Base-by-base conservation (phyloP, 2,113 vertebrate genomes). In the Rhabdomys dilectus region DNA sequence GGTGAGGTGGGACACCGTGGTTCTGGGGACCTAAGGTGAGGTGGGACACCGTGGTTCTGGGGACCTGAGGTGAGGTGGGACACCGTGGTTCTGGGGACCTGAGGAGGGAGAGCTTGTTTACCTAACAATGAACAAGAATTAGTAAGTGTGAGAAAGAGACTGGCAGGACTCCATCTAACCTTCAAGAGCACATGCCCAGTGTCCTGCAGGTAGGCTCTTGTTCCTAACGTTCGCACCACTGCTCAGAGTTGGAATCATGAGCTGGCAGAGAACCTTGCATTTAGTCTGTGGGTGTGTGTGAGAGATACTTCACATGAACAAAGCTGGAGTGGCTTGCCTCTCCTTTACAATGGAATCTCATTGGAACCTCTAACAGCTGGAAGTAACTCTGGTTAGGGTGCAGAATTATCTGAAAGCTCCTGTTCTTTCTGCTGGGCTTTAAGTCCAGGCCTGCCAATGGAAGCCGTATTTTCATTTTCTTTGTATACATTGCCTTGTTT, bases 301-400 rank as follows among this genome's bases (percentile, higher is more conserved):
- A n/a, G n/a, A n/a, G 56, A 24, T 24, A 58, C 42, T 84, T 42
- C 12, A 16, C 42, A 26, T 39, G 58, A 19, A 16, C n/a, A 81
- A 81, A 88, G 70, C 56, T 64, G 8, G 39, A 16, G n/a, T 42
- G 31, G 5, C 31, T 76, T 76, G 12, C 29, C n/a, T 91, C 29
- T 87, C 66, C 88, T 48, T 77, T 3, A 1, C 60, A 5, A 5
- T 92, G 68, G 88, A 48, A 4, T 29, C 51, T 66, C 22, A 7
- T 9, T 34, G 91, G 17, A 97, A 85, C 53, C 45, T 91, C 34
- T 39, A n/a, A 34, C 81, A 80, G 17, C 34, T 94, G 86, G 81
- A 73, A 29, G 34, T 64, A 75, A 64, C 42, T 86, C 26, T 64
- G n/a, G 36, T 31, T 56, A 42, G 53, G 29, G 36, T 56, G 31